Conservation (phyloP, 2,888 invertebrate genomes). For the Stenurella melanura region DNA sequence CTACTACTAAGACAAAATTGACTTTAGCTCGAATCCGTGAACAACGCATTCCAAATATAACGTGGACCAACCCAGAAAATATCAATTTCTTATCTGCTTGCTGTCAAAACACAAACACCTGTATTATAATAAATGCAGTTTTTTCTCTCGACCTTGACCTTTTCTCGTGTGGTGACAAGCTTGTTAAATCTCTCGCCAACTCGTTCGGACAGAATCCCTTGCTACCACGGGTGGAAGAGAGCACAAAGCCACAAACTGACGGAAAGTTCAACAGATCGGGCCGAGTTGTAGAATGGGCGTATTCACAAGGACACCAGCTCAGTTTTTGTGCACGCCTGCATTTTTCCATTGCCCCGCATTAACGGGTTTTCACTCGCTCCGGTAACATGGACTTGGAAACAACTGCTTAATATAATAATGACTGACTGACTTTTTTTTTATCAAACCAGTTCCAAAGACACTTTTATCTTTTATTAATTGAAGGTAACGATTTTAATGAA, state of each 20-base stretch:
- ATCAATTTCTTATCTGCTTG: background rate
- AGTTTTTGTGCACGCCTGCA: slow-evolving; percentile 7
- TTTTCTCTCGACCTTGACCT: background rate
- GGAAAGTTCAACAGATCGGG: background rate
- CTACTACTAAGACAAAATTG: no score
- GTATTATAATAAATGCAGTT: no score
- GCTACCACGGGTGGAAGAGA: slow-evolving; percentile 6
- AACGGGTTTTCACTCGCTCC: slow-evolving; percentile 13
- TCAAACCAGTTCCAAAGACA: background rate
- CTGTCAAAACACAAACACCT: background rate
- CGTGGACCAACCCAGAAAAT: background rate
- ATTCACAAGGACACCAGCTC: slow-evolving; percentile 8
- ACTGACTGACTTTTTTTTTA: background rate
- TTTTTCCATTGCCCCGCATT: slow-evolving; percentile 9
- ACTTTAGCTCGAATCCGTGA: no score
- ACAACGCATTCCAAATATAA: background rate
- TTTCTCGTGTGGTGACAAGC: background rate
- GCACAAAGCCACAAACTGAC: background rate
- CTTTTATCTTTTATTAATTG: background rate
- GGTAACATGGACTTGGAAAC: slow-evolving; percentile 12
- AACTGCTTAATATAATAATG: background rate
- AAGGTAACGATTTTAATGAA: background rate
- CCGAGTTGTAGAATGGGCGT: background rate
- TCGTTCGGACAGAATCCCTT: background rate
- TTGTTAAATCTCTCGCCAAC: background rate